Evolutionary conservation across 2,888 invertebrate genomes (phyloP), one percentile per base, ranked within the genome.

Genomic region (Volucella inflata): DNA sequence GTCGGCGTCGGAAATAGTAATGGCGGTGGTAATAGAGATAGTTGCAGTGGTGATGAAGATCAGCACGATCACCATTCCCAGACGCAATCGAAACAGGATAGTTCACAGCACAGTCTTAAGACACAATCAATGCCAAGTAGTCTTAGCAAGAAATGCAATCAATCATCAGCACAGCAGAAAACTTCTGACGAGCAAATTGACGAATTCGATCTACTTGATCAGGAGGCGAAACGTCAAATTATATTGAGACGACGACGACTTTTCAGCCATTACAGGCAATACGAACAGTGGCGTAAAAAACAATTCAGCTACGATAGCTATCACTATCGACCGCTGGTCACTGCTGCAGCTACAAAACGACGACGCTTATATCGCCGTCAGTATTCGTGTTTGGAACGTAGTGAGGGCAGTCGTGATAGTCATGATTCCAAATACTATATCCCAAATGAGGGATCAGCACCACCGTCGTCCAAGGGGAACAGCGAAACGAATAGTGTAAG

Each of bases 291-390:
- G 92, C 91, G 92, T 48, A 89, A 91, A 78, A 90, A 90, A 64
- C 92, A 92, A 87, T 92, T 92, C 84, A 92, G 92, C 88, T 91
- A 90, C 81, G 92, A 92, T 88, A 91, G 91, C 77, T 91, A 91
- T 83, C 91, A 90, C 87, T 91, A 91, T 88, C 91, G 91, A 79
- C 90, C 91, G 87, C 21, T 90, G 53, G 85, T 88, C 53, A 89
- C 88, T 57, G 76, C 81, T 16, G 70, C 87, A n/a, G 92, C 92
- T 50, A 90, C 89, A 50, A 90, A 90, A 10, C 89, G 91, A 42
- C 90, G 92, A 12, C 91, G 91, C 21, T 90, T 91, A 78, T 92
- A 92, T 79, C 89, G 90, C 10, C 90, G 92, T 12, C 92, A 92
- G 87, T 91, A 89, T 87, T 92, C 92, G 14, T 92, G 91, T 88